Base-by-base conservation (phyloP, 1,140 invertebrate species). In the Colletes gigas region DNA sequence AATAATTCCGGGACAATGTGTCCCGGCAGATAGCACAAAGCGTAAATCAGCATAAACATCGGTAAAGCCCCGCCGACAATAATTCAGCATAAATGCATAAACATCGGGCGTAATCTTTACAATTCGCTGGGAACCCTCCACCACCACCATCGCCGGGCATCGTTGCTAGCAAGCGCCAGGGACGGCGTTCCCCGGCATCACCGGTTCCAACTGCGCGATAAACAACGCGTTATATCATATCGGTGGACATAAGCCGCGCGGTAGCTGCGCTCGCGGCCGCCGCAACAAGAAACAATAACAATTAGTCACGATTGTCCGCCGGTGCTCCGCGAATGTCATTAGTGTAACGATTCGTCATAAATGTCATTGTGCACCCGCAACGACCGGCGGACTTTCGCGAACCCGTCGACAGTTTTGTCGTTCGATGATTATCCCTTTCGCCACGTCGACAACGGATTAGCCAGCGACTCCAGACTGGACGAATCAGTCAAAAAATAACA, bases 31-130 rank as follows among this genome's bases (percentile, higher is more conserved):
- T 93, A 93, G 90, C 90, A 93, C 90, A 93, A 93, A 91, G 91
- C 92, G 91, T 93, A 93, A 93, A 93, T 93, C 92, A 93, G 92
- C 91, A 93, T 93, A 92, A 93, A 93, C 92, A 93, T 92, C 89
- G 90, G 90, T 92, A 92, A 92, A 93, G 92, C 90, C 88, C 82
- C 82, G 80, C 84, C 88, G 84, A 92, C 90, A 92, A 93, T 92
- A 93, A 92, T 91, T 93, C 92, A 93, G 90, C 91, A 91, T 92
- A 91, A 92, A 92, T 92, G 91, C 91, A 92, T 92, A 92, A 91
- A 92, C 91, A 92, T 88, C 84, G 88, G 81, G 88, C 89, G 89
- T 92, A 92, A 92, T 92, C 90, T 91, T 92, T 91, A 89, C 88
- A 91, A 91, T 92, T 92, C 89, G 89, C 84, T 50, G 65, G 73